Base-by-base conservation (phyloP, 2,888 invertebrate genomes). In the Gari tellinella region DNA sequence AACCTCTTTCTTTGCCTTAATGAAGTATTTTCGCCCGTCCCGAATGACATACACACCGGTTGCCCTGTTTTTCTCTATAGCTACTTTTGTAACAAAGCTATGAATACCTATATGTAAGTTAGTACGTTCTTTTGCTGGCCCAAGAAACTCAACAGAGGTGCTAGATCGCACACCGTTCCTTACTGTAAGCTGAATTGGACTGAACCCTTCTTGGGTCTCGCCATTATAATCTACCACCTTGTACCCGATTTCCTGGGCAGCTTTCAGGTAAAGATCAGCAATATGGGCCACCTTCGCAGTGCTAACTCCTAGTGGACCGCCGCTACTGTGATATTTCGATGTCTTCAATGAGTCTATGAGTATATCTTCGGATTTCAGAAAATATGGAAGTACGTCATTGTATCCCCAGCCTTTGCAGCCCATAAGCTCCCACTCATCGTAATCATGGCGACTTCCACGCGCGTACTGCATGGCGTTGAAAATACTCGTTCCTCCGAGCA, bases 1-100 rank as follows among this genome's bases (percentile, higher is more conserved):
- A 25, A 90, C 85, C 72, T 87, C 86, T 66, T 81, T 77, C 48
- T 66, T 64, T 52, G 86, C 83, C 51, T 72, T 61, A 15, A 86
- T 83, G 17, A 43, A 57, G 15, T 69, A 56, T 21, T 72, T 37
- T 12, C 77, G 73, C 40, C 79, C 80, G 45, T 79, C 67, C 51
- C 73, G 77, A 7, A 69, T 52, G 46, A 85, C 83, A 65, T 86
- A 74, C n/a, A 88, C 86, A 8, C 84, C 87, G 14, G 67, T 65
- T 7, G 85, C 88, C 55, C 60, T 60, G 17, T 75, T 82, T 40
- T 82, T 76, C 38, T 85, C 81, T 55, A 86, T 56, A 19, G 81
- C 45, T 0, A 87, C 84, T 80, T 82, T 88, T 14, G 82, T 82
- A 10, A 78, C 85, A 26, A 65, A 78, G 25, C 86, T 65, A 8